Percentiles rank a stretch among this genome's conserved stretches.
Conservation (phyloP, 2,888 invertebrate genomes). For the Belgica antarctica region DNA sequence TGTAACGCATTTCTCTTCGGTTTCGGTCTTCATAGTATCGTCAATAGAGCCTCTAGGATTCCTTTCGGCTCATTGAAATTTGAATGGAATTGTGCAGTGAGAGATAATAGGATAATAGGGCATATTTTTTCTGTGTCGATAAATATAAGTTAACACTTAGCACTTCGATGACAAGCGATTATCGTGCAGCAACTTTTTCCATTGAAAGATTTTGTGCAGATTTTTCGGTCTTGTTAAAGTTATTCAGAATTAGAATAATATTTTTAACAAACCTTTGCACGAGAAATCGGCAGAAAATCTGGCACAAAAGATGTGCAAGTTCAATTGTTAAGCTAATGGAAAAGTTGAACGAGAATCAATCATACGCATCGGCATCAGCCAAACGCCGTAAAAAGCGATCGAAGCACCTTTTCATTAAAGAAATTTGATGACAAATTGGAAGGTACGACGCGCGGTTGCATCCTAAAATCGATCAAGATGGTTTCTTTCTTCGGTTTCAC, state of each 20-base stretch:
- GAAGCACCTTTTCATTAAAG: not conserved
- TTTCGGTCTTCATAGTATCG: not conserved
- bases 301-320: slow-evolving; percentile 22
- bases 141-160: slow-evolving; percentile 39
- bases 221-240: slow-evolving; percentile 16
- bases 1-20: not conserved
- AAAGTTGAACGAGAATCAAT: not conserved
- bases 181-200: not conserved
- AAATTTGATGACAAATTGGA: slow-evolving; percentile 24
- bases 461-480: slow-evolving; percentile 14
- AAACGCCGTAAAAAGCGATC: not conserved
- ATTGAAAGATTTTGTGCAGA: slow-evolving; percentile 10
- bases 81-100: slow-evolving; percentile 19
- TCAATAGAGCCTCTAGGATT: not conserved
- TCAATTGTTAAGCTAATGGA: not conserved
- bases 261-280: not conserved
- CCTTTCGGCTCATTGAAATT: slow-evolving; percentile 34
- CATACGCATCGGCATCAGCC: not conserved
- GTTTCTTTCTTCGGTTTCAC: not conserved
- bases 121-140: slow-evolving; percentile 35
- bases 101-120: slow-evolving; percentile 37
- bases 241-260: slow-evolving; percentile 11
- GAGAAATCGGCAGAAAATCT: slow-evolving; percentile 24
- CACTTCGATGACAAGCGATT: slow-evolving; percentile 39
- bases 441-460: slow-evolving; percentile 1